Evolutionary conservation across 2,888 invertebrate species (phyloP).

Genomic region (Platerodrilus igneus): DNA sequence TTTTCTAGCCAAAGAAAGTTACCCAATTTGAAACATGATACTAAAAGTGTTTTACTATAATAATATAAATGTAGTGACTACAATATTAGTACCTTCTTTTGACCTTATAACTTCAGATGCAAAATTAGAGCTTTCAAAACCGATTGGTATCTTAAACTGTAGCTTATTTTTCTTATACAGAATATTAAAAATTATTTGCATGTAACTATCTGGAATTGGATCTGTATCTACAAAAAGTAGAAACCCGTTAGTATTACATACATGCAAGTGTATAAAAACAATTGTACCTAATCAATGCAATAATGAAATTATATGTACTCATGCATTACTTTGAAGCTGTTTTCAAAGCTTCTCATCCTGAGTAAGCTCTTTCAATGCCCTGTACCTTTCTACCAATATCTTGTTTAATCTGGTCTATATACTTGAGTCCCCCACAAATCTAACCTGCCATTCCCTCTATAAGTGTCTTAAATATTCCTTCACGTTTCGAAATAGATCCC

Average conservation of each 20-base stretch:
- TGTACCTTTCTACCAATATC: too few relatives aligned
- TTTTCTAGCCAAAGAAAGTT: conserved; percentile 60
- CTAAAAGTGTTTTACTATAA: conserved; percentile 30
- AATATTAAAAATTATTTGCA: conserved; percentile 54
- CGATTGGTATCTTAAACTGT: conserved; percentile 54
- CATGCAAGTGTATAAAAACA: too few relatives aligned
- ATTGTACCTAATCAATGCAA: too few relatives aligned
- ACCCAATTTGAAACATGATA: conserved; percentile 34
- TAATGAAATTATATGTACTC: too few relatives aligned
- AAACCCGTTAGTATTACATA: conserved; percentile 61
- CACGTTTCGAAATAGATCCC: too few relatives aligned
- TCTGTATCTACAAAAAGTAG: conserved; percentile 53
- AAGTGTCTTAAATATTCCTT: too few relatives aligned
- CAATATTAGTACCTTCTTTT: conserved; percentile 58
- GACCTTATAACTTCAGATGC: conserved; percentile 70
- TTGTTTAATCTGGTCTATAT: too few relatives aligned
- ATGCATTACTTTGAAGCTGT: too few relatives aligned
- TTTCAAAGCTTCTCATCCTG: too few relatives aligned
- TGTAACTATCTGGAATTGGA: conserved; percentile 48
- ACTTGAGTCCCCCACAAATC: too few relatives aligned
- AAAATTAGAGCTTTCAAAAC: conserved; percentile 62
- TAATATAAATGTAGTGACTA: conserved; percentile 37
- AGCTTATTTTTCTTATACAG: conserved; percentile 51
- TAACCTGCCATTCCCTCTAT: too few relatives aligned
- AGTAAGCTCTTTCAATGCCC: too few relatives aligned